Conservation (phyloP, 2,888 invertebrate species). For the Mesoligia furuncula region DNA sequence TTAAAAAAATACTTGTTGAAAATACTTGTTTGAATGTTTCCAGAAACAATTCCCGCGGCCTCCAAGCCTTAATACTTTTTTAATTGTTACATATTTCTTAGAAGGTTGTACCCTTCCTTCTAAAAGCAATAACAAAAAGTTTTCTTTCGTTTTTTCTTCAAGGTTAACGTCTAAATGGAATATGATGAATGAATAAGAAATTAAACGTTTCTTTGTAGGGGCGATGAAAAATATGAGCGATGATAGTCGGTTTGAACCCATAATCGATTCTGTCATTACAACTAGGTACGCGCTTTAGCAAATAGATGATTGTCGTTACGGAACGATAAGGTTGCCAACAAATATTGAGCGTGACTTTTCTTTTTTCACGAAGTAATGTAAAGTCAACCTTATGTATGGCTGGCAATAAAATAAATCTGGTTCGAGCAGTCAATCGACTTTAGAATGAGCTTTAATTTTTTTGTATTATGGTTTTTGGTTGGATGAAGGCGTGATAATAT, state of each 20-base stretch:
- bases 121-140: slow-evolving; percentile 11
- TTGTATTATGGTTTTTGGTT: no score
- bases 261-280: slow-evolving; percentile 61
- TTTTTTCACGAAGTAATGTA: slow-evolving; percentile 10
- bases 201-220: slow-evolving; percentile 49
- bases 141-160: slow-evolving; percentile 16
- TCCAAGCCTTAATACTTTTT: slow-evolving; percentile 37
- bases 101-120: neutral
- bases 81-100: slow-evolving; percentile 31
- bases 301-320: slow-evolving; percentile 49
- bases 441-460: no score
- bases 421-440: no score
- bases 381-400: neutral
- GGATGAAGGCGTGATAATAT: no score
- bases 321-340: slow-evolving; percentile 16
- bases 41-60: slow-evolving; percentile 1
- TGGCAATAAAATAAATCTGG: no score
- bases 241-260: slow-evolving; percentile 42
- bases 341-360: slow-evolving; percentile 39
- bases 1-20: neutral
- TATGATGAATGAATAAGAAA: slow-evolving; percentile 52
- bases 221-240: slow-evolving; percentile 43
- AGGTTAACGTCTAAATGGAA: slow-evolving; percentile 33
- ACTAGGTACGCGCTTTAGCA: slow-evolving; percentile 29
- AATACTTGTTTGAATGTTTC: slow-evolving; percentile 2